phyloP scores from a whole-genome alignment of 2,113 vertebrate species.

The Rhizomys pruinosus region DNA sequence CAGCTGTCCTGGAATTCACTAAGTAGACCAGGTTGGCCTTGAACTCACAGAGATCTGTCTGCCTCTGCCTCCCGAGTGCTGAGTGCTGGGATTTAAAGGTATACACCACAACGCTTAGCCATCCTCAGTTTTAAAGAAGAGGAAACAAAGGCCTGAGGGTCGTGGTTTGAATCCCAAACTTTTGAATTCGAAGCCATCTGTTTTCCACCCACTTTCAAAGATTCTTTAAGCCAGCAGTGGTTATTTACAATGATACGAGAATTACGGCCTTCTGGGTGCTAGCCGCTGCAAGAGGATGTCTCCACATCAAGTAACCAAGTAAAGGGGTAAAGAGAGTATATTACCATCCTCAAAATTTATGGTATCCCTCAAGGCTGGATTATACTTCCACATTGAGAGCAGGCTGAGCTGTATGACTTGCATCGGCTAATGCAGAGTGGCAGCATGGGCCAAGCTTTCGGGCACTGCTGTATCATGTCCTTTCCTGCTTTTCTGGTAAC shows the following conservation, averaged over 20 bases:
- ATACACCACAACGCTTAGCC: no score
- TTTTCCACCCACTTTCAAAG: conserved; percentile 23
- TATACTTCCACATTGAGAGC: not conserved
- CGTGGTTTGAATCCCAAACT: conserved; percentile 19
- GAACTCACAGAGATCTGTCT: no score
- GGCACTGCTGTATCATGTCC: not conserved
- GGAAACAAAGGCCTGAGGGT: not conserved
- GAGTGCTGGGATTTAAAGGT: no score
- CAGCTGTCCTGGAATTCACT: no score
- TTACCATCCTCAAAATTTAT: conserved; percentile 25
- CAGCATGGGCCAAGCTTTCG: not conserved
- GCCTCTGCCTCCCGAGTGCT: no score
- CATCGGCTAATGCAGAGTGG: not conserved
- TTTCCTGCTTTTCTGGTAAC: conserved; percentile 4
- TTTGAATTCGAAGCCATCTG: not conserved
- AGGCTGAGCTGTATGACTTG: not conserved
- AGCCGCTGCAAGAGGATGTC: not conserved
- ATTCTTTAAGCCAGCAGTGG: not conserved
- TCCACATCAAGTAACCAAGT: conserved; percentile 16
- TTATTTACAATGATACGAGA: not conserved
- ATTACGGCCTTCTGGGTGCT: not conserved
- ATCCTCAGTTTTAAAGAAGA: conserved; percentile 46
- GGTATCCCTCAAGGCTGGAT: not conserved
- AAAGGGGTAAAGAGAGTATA: not conserved
- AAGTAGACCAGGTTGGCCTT: no score